These are phyloP conservation scores for Rhopalosiphum padi DNA, from an alignment of 1,140 invertebrate species.

Conservation along the genomic window DNA sequence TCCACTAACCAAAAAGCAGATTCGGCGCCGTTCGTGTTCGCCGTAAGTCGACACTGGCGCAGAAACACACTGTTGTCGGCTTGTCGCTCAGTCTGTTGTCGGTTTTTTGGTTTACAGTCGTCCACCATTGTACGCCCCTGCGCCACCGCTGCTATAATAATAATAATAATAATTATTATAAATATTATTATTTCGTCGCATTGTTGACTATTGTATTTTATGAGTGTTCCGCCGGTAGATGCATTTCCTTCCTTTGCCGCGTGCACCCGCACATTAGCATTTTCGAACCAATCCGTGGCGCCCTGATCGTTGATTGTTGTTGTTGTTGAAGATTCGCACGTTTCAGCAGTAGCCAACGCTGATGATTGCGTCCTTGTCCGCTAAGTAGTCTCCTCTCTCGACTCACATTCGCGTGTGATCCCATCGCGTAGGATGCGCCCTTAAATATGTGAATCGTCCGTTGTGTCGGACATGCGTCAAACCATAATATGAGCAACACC, in stretches of 20 bases:
- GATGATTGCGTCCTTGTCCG: background rate
- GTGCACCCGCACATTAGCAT: background rate
- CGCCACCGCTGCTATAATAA: background rate
- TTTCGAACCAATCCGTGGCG: background rate
- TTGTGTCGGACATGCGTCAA: slow-evolving; percentile 50
- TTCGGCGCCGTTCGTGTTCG: background rate
- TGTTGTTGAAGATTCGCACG: background rate
- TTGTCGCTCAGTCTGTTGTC: background rate
- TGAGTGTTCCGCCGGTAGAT: background rate
- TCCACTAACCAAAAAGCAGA: background rate
- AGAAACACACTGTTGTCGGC: background rate
- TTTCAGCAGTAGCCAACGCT: too few species aligned
- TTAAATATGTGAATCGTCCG: slow-evolving; percentile 40
- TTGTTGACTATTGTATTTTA: background rate
- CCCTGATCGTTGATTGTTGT: background rate
- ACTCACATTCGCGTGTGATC: background rate
- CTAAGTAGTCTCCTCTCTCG: background rate
- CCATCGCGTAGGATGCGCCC: background rate
- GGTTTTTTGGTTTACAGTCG: background rate
- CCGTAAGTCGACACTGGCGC: background rate
- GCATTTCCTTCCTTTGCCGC: too few species aligned
- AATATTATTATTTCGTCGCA: background rate
- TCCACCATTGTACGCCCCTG: background rate
- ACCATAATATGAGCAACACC: slow-evolving; percentile 47
- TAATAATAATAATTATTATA: background rate